Conservation (phyloP, 2,888 invertebrate species). For the Amiota mariae region DNA sequence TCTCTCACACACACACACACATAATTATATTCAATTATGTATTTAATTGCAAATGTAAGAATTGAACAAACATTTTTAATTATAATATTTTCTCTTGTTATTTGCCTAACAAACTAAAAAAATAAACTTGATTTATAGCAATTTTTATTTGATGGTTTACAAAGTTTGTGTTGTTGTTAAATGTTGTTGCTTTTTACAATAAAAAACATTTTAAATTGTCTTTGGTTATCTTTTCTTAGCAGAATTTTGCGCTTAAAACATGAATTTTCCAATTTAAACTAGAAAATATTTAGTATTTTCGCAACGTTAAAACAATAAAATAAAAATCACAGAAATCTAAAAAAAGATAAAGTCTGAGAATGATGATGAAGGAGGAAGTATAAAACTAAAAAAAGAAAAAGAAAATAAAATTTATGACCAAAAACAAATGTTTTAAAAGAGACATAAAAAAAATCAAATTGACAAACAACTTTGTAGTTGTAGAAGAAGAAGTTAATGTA, state of each 20-base stretch:
- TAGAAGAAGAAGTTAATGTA: no score
- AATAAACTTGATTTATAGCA: background rate
- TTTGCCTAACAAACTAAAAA: background rate
- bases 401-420: no score
- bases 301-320: background rate
- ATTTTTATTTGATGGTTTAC: no score
- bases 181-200: background rate
- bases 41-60: background rate
- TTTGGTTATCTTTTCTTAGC: background rate
- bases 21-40: no score
- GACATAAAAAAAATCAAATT: no score
- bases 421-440: no score
- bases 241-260: background rate
- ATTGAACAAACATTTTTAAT: background rate
- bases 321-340: background rate
- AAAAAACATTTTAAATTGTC: no score
- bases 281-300: background rate
- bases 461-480: no score
- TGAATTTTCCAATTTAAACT: conserved; percentile 14
- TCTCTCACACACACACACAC: no score
- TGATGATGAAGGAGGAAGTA: no score
- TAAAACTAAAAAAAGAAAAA: background rate
- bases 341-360: background rate
- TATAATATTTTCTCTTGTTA: background rate
- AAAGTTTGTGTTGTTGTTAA: conserved; percentile 14